Percentiles rank a stretch among this genome's conserved stretches.
phyloP scores from a whole-genome alignment of 64 coral and sea anemone genomes.

The Platygyra sinensis region DNA sequence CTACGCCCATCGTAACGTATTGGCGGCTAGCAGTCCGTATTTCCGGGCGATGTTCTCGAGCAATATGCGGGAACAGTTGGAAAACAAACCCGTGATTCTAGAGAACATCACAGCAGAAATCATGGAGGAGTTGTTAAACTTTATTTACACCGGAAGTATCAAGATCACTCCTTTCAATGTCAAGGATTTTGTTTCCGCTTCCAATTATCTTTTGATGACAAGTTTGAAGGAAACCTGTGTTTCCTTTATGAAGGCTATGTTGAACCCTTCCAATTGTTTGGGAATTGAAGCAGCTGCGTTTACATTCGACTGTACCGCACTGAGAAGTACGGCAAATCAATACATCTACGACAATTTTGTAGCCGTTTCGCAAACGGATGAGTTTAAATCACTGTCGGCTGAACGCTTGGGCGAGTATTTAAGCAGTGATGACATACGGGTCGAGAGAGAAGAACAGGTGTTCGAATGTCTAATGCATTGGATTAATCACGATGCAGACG shows the following conservation, averaged over 20 bases:
- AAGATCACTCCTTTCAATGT: constrained; percentile 96
- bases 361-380: constrained; percentile 90
- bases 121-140: constrained; percentile 91
- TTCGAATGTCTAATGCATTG: constrained; percentile 89
- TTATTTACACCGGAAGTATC: constrained; percentile 96
- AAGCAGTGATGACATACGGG: constrained; percentile 80
- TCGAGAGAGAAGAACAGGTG: constrained; percentile 90
- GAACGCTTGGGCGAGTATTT: constrained; percentile 72
- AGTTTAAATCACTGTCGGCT: constrained; percentile 81
- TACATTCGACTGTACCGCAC: constrained; percentile 77
- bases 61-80: constrained; percentile 82
- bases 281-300: constrained; percentile 89
- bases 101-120: constrained; percentile 91
- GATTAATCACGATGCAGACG: constrained; percentile 77
- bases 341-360: constrained; percentile 84
- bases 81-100: constrained; percentile 89
- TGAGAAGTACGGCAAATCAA: constrained; percentile 75
- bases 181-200: constrained; percentile 92
- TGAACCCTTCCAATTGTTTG: constrained; percentile 92
- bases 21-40: constrained; percentile 92
- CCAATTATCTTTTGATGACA: constrained; percentile 89
- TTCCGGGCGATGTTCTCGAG: constrained; percentile 93
- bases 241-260: constrained; percentile 86
- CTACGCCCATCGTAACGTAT: constrained; percentile 86
- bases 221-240: constrained; percentile 91